Percentiles rank a stretch among this genome's conserved stretches.
phyloP scores from a whole-genome alignment of 2,888 invertebrate genomes.

The Drosophila lutescens region DNA sequence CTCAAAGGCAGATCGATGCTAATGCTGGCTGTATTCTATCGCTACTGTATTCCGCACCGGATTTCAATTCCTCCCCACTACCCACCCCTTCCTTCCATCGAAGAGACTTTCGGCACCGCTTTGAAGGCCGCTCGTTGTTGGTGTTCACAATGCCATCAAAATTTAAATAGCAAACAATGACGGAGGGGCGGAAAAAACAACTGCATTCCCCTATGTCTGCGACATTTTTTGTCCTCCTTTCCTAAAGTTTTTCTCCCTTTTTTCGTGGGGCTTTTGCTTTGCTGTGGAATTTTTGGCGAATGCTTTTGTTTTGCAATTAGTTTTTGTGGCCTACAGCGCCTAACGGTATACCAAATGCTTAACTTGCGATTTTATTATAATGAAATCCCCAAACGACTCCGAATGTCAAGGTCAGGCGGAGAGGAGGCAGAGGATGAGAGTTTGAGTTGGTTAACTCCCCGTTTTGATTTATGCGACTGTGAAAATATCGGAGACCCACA shows the following conservation, averaged over 20 bases:
- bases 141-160: slow-evolving; percentile 79
- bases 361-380: background rate
- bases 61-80: slow-evolving; percentile 10
- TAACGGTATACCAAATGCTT: slow-evolving; percentile 38
- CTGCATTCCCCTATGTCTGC: slow-evolving; percentile 75
- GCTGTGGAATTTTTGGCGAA: slow-evolving; percentile 32
- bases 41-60: slow-evolving; percentile 73
- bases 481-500: slow-evolving; percentile 73
- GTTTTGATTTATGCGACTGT: slow-evolving; percentile 77
- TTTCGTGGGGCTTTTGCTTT: slow-evolving; percentile 1
- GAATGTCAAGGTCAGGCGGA: slow-evolving; percentile 69
- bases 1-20: slow-evolving; percentile 69
- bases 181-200: slow-evolving; percentile 19
- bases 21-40: slow-evolving; percentile 46
- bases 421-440: background rate
- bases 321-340: slow-evolving; percentile 30
- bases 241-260: slow-evolving; percentile 6
- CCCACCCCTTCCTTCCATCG: background rate
- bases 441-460: slow-evolving; percentile 9
- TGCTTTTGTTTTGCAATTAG: slow-evolving; percentile 63
- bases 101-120: slow-evolving; percentile 52
- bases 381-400: background rate
- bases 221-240: slow-evolving; percentile 62
- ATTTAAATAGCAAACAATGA: slow-evolving; percentile 72
- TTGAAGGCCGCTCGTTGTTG: slow-evolving; percentile 64